Evolutionary conservation across 2,797 vertebrate genomes (phyloP).

Genomic region (Masticophis lateralis): DNA sequence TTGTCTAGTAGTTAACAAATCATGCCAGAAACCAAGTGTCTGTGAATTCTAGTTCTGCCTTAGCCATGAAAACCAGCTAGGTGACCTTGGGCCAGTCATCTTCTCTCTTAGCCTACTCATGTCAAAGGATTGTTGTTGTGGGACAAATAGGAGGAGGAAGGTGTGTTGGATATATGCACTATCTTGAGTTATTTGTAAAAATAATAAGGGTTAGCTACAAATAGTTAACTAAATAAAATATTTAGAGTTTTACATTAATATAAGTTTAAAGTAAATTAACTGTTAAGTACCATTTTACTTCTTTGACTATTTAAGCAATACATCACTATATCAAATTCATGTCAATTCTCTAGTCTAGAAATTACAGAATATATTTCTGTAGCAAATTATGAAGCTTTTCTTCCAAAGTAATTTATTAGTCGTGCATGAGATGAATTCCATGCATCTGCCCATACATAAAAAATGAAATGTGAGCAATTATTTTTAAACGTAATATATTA

Average conservation of each 20-base stretch:
- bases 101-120: neutral
- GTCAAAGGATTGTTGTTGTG: neutral
- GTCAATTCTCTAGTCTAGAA: neutral
- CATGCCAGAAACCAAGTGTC: neutral
- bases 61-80: neutral
- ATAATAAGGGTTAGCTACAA: neutral
- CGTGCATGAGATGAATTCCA: neutral
- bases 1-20: neutral
- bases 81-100: neutral
- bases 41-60: neutral
- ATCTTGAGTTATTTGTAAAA: neutral
- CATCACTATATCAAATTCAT: neutral
- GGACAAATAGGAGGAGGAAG: neutral
- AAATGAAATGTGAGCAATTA: neutral
- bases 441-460: neutral
- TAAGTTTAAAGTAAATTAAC: neutral
- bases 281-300: neutral
- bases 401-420: neutral
- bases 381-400: neutral
- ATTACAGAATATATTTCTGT: neutral
- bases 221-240: neutral
- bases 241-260: neutral
- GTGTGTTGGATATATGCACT: neutral
- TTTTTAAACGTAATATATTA: slow-evolving; percentile 4
- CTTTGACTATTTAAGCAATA: neutral